Conservation (phyloP, 2,113 vertebrate genomes). For the Zingel zingel region DNA sequence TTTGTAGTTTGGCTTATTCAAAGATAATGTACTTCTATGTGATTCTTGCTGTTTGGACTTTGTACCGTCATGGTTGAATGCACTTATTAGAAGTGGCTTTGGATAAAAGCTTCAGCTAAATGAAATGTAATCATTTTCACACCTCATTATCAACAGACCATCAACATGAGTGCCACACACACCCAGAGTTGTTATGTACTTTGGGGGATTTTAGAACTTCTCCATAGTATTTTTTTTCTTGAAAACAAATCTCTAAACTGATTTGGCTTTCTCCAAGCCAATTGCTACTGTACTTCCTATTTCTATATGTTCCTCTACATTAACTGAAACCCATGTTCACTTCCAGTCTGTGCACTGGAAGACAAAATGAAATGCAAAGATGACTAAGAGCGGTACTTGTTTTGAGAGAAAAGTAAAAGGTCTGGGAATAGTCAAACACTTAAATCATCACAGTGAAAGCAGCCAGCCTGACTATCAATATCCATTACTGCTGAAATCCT, state of each 20-base stretch:
- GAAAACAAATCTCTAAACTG: not conserved
- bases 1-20: too few species aligned
- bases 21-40: too few species aligned
- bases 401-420: not conserved
- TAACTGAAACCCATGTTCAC: not conserved
- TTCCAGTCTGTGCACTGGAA: constrained; percentile 1
- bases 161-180: not conserved
- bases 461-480: constrained; percentile 9
- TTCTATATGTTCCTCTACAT: not conserved
- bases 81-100: too few species aligned
- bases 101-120: too few species aligned
- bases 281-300: not conserved
- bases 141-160: not conserved
- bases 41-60: too few species aligned
- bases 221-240: not conserved
- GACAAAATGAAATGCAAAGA: not conserved
- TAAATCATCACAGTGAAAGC: constrained; percentile 25
- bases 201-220: not conserved
- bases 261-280: not conserved
- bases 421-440: constrained; percentile 3
- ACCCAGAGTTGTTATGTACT: not conserved
- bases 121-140: not conserved
- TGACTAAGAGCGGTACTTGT: not conserved
- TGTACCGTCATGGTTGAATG: too few species aligned
- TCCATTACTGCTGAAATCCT: constrained; percentile 35